These are phyloP conservation scores for Ranitomeya imitator DNA, from an alignment of 2,113 vertebrate genomes.

Conservation along the genomic window DNA sequence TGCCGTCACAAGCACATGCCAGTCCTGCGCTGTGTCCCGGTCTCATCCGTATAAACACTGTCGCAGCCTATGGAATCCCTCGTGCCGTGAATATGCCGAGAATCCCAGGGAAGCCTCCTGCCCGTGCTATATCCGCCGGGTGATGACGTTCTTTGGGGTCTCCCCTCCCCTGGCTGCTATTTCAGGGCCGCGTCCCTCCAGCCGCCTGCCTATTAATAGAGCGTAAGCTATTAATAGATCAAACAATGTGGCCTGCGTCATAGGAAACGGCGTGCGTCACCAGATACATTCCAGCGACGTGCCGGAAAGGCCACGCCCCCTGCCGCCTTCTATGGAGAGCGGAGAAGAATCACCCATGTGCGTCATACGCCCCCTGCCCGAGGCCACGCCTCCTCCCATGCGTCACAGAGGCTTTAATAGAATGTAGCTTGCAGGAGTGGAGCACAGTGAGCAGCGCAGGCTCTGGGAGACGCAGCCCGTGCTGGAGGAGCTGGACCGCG, in stretches of 20 bases:
- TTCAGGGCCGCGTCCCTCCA: constrained; percentile 57
- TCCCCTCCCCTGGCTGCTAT: constrained; percentile 51
- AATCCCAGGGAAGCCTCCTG: constrained; percentile 55
- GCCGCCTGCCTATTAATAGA: constrained; percentile 52
- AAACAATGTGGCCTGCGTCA: constrained; percentile 85
- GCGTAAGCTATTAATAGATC: constrained; percentile 83
- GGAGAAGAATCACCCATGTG: constrained; percentile 64
- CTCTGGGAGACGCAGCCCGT: constrained; percentile 56
- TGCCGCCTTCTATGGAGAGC: constrained; percentile 74
- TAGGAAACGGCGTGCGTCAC: constrained; percentile 96
- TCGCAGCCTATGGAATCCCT: constrained; percentile 37
- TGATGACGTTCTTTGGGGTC: constrained; percentile 35
- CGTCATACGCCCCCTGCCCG: constrained; percentile 68
- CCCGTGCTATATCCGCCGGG: constrained; percentile 36
- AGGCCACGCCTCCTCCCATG: constrained; percentile 66
- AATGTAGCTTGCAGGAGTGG: constrained; percentile 55
- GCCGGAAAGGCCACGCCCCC: constrained; percentile 81
- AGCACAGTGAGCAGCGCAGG: constrained; percentile 38
- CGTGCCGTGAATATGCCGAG: constrained; percentile 47
- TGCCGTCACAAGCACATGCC: constrained; percentile 23
- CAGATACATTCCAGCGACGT: constrained; percentile 68
- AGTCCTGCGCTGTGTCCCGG: background rate
- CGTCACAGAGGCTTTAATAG: constrained; percentile 81
- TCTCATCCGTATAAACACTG: background rate
- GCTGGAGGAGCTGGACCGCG: background rate